phyloP scores from a whole-genome alignment of 2,113 vertebrate species.

The Rattus norvegicus region GRCr8 NC_086019.1:93604001-93604500 shows the following conservation, averaged over 20 bases:
- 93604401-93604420: conserved; percentile 90
- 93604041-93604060: not conserved
- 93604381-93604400: conserved; percentile 99
- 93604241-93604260: not conserved
- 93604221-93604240: not conserved
- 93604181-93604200: not conserved
- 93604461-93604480: not conserved
- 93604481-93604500: not conserved
- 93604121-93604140: not conserved
- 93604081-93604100: not conserved
- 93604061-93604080: not conserved
- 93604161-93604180: not conserved
- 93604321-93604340: conserved; percentile 97
- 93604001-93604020: not conserved
- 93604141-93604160: too few species aligned
- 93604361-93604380: conserved; percentile 98
- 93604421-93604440: not conserved
- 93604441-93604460: not conserved
- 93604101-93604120: not conserved
- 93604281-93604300: not conserved
- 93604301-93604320: conserved; percentile 95
- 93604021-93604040: not conserved
- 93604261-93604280: not conserved
- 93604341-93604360: conserved; percentile 97
- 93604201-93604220: not conserved